Percentiles rank a stretch among this genome's conserved stretches.
phyloP scores from a whole-genome alignment of 2,888 invertebrate species.

The Bimastos eiseni region DNA sequence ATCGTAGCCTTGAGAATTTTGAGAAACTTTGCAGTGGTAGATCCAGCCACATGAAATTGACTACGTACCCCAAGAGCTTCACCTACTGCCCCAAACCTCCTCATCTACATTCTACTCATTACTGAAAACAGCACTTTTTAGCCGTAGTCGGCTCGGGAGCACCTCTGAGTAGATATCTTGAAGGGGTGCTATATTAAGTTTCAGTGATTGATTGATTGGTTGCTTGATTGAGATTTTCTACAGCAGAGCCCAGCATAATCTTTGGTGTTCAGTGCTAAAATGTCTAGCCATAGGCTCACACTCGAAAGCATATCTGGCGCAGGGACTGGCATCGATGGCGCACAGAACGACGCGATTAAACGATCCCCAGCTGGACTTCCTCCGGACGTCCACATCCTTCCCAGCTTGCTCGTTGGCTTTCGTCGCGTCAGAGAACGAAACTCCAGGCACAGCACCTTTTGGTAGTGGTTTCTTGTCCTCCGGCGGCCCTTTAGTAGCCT shows the following conservation, averaged over 20 bases:
- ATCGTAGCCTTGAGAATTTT: background rate
- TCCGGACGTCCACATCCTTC: background rate
- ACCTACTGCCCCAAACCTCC: too few relatives aligned
- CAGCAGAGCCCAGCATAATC: background rate
- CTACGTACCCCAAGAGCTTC: too few relatives aligned
- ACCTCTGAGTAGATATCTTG: too few relatives aligned
- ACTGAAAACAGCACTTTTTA: too few relatives aligned
- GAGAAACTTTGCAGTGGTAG: too few relatives aligned
- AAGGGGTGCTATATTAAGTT: too few relatives aligned
- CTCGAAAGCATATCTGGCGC: constrained; percentile 43
- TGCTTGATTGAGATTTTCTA: too few relatives aligned
- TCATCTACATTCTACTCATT: too few relatives aligned
- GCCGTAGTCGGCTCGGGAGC: too few relatives aligned
- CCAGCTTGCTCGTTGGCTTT: background rate
- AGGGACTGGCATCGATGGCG: constrained; percentile 43
- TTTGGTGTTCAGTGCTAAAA: background rate
- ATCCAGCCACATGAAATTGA: too few relatives aligned
- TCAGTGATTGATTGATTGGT: too few relatives aligned
- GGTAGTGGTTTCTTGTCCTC: background rate
- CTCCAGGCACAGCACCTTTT: background rate
- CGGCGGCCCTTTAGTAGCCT: background rate
- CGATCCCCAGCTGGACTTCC: constrained; percentile 38
- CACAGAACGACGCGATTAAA: constrained; percentile 38
- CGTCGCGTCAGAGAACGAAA: background rate
- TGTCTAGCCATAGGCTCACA: constrained; percentile 34